Base-by-base conservation (phyloP, 23 tunicate species). In the Trididemnum clinides region DNA sequence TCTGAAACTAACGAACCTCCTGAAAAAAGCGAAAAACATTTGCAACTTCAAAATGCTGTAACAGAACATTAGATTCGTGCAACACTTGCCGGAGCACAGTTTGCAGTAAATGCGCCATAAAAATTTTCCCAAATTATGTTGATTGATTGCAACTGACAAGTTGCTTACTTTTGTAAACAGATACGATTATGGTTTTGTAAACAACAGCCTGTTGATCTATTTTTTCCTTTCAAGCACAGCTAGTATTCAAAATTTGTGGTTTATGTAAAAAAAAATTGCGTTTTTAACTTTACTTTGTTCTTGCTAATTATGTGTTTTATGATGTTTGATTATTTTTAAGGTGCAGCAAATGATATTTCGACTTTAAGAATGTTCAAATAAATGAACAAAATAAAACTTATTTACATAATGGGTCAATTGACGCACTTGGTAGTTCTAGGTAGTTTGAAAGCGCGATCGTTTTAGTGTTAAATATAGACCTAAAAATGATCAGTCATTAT, bases 381-480 rank as follows among this genome's bases (percentile, higher is more conserved):
- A 63, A 15, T 63, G 71, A 63, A 63, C 21, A 22, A 63, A 63
- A 10, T 10, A 25, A 5, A 10, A 6, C 28, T 63, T 63, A 63
- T 63, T 18, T 63, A 6, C 18, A 18, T 63, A 10, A 10, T 63
- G 71, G 21, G 22, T 63, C 71, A 63, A 63, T 25, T 63, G 71
- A 63, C 18, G 28, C 71, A n/a, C 71, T 63, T 63, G 71, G 71
- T 63, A 18, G 71, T 63, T 63, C 71, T 63, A 63, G 71, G 71
- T 10, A 63, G 22, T 63, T 63, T 63, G 22, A 63, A 63, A 63
- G 71, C 22, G 21, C 22, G 22, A 22, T 63, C 5, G 71, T 63
- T 63, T 22, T 63, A 63, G 71, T 63, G 71, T n/a, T n/a, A n/a
- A n/a, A n/a, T n/a, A n/a, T n/a, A n/a, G n/a, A n/a, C n/a, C n/a